Base-by-base conservation (phyloP, 2,888 invertebrate genomes). In the Sarcophaga rosellei region DNA sequence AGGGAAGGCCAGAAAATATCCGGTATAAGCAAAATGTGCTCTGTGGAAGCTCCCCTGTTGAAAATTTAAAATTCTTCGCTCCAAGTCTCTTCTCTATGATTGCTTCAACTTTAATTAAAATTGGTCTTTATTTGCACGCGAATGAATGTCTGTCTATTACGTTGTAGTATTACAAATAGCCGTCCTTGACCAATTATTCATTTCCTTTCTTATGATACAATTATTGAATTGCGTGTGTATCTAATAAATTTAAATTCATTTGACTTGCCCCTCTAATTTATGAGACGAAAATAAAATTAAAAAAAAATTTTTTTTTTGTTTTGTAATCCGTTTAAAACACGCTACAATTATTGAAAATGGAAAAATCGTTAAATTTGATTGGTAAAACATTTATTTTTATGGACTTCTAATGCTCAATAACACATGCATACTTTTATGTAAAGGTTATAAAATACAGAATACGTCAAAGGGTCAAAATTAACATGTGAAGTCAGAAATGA, bases 281-380 rank as follows among this genome's bases (percentile, higher is more conserved):
- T 21, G 47, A 47, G 15, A 4, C 45, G 20, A 47, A 45, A 12
- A 68, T 23, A 47, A 47, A 69, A 69, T 17, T 1, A 53, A 69
- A 69, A 53, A 69, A 69, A 69, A 21, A 69, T 69, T 53, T 69
- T 21, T 69, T 47, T 53, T 53, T 69, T 47, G 53, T 69, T 47
- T 69, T 21, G 8, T 17, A 69, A 53, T 68, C 20, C 5, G n/a
- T 47, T 12, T 20, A 68, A 45, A 45, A 47, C 68, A 47, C 25
- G 47, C 53, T n/a, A 69, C 17, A 69, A 69, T 47, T 53, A 69
- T 23, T 53, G 53, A 53, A 69, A 23, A 53, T 53, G 12, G 12
- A 12, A 35, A 53, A 53, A 69, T 69, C 53, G 53, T 69, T 23
- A 69, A 69, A 25, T 69, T 69, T 69, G 23, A 69, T 69, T 15